phyloP scores from a whole-genome alignment of 1,140 invertebrate genomes.

The Choristoneura fumiferana region DNA sequence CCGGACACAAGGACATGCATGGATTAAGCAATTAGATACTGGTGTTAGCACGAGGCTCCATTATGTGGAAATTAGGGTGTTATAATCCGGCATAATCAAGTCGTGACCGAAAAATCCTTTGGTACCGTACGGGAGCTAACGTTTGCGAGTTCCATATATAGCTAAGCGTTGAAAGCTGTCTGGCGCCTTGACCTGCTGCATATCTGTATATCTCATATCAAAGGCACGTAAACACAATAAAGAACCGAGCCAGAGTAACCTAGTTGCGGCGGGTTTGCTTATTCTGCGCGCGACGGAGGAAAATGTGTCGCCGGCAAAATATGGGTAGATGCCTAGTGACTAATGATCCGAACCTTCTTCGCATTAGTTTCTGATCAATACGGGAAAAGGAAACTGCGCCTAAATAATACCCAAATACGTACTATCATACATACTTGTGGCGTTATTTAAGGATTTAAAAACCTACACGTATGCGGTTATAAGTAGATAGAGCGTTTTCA shows the following conservation, averaged over 20 bases:
- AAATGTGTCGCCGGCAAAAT: slow-evolving; percentile 44
- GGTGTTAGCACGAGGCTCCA: slow-evolving; percentile 45
- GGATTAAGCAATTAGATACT: slow-evolving; percentile 57
- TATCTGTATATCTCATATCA: slow-evolving; percentile 70
- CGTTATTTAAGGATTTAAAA: no score
- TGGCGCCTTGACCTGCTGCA: slow-evolving; percentile 64
- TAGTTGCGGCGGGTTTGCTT: slow-evolving; percentile 59
- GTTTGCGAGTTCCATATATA: slow-evolving; percentile 56
- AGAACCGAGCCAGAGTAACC: slow-evolving; percentile 60
- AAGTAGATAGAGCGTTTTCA: no score
- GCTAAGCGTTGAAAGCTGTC: slow-evolving; percentile 62
- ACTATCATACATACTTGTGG: no score
- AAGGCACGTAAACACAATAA: slow-evolving; percentile 74
- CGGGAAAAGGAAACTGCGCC: no score
- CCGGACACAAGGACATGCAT: slow-evolving; percentile 48
- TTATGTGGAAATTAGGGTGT: slow-evolving; percentile 60
- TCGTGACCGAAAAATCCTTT: slow-evolving; percentile 53
- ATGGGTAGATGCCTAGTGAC: slow-evolving; percentile 26
- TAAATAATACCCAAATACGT: no score
- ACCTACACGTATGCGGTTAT: no score
- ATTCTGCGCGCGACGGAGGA: slow-evolving; percentile 57
- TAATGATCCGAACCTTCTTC: no score
- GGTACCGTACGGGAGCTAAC: slow-evolving; percentile 53
- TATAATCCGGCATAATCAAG: slow-evolving; percentile 34
- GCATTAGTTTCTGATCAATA: no score